Evolutionary conservation across 2,888 invertebrate genomes (phyloP).

Genomic region (Anagyrus pseudococci): DNA sequence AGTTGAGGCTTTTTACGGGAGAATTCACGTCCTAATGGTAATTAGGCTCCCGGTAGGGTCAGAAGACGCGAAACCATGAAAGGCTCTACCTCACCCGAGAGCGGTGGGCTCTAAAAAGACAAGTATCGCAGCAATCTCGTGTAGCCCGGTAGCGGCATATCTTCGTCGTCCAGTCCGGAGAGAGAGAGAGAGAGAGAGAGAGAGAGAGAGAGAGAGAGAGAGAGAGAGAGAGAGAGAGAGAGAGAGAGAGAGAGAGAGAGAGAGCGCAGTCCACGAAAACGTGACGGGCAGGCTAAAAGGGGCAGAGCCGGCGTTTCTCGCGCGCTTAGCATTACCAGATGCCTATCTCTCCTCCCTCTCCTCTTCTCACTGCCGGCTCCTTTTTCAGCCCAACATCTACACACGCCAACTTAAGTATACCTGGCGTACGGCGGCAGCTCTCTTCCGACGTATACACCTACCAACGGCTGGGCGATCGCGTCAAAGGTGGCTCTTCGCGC

Average conservation of each 20-base stretch:
- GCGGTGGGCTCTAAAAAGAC: not conserved
- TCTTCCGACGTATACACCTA: too few species aligned
- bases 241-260: slow-evolving; percentile 20
- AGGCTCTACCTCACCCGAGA: not conserved
- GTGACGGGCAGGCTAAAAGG: slow-evolving; percentile 27
- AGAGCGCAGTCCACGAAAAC: slow-evolving; percentile 34
- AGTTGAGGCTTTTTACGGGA: too few species aligned
- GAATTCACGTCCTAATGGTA: too few species aligned
- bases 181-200: slow-evolving; percentile 16
- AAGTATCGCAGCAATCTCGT: not conserved
- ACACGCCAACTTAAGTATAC: not conserved
- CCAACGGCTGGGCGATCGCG: too few species aligned
- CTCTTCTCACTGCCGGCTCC: slow-evolving; percentile 1
- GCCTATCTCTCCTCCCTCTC: slow-evolving; percentile 7
- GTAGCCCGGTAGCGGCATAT: not conserved
- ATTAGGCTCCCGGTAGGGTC: too few species aligned
- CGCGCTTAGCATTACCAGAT: slow-evolving; percentile 31
- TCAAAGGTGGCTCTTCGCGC: too few species aligned
- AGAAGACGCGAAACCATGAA: too few species aligned
- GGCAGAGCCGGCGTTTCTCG: not conserved
- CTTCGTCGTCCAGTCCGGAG: slow-evolving; percentile 9
- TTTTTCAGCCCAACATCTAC: slow-evolving; percentile 12
- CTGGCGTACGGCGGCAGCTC: not conserved
- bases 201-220: slow-evolving; percentile 21
- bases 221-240: slow-evolving; percentile 16